Evolutionary conservation across 2,888 invertebrate species (phyloP).

Genomic region (Tromatobia lineatoria): DNA sequence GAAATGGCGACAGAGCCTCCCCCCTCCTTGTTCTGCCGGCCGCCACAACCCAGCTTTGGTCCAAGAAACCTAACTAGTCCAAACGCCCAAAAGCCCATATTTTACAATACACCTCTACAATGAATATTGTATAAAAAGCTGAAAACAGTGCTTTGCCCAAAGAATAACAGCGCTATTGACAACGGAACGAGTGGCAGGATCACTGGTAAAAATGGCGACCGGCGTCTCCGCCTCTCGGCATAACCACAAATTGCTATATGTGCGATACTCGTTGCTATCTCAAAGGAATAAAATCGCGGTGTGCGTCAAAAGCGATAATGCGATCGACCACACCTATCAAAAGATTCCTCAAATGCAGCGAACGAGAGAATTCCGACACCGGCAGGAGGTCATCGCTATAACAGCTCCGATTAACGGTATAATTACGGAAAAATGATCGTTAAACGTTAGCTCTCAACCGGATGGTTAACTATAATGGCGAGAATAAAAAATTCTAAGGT

Average conservation of each 20-base stretch:
- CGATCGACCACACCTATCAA: not conserved
- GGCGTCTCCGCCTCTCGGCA: slow-evolving; percentile 82
- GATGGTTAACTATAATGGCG: not conserved
- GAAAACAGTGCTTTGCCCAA: not conserved
- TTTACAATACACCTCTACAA: not conserved
- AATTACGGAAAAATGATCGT: not conserved
- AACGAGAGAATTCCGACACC: not conserved
- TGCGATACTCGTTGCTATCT: not conserved
- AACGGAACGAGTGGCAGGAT: slow-evolving; percentile 69
- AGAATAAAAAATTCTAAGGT: not conserved
- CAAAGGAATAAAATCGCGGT: not conserved
- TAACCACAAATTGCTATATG: slow-evolving; percentile 80
- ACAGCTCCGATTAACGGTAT: not conserved
- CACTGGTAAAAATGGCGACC: slow-evolving; percentile 82
- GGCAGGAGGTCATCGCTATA: not conserved
- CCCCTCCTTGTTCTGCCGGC: not conserved
- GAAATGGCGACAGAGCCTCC: slow-evolving; percentile 72
- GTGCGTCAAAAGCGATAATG: not conserved
- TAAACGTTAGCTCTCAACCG: not conserved
- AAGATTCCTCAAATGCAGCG: too few relatives aligned
- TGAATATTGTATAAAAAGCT: not conserved
- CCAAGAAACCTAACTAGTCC: not conserved
- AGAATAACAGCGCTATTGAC: slow-evolving; percentile 37
- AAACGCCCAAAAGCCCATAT: not conserved
- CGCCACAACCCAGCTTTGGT: not conserved